Evolutionary conservation across 2,888 invertebrate species (phyloP), one percentile per base, ranked within the genome.

Genomic region (Baccha elongata): DNA sequence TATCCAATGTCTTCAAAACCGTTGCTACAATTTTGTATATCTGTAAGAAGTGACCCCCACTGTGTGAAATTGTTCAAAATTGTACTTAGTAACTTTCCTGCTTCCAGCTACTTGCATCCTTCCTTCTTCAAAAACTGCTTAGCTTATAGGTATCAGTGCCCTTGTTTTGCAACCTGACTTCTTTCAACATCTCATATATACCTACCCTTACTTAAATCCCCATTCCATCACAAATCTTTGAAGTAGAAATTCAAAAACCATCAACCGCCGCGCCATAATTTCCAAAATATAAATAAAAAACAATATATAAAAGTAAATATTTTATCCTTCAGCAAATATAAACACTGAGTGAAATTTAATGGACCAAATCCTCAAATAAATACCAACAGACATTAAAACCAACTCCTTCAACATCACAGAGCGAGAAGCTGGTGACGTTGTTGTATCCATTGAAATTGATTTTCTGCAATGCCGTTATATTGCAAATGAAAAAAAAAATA

Each of bases 281-380:
- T 69, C 13, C 15, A 40, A 64, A 50, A 53, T 35, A 10, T 15
- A 29, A 15, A 50, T 7, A 19, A 19, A 6, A 44, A 40, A 40
- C 6, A 44, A 44, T 44, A 17, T n/a, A 29, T n/a, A 44, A 32
- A 60, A 60, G 58, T 40, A 58, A 58, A 58, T 40, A 40, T 58
- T 42, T 67, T 60, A 74, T 64, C 62, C 74, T 42, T 29, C 6
- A 42, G 26, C 64, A 68, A 80, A 68, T 79, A 67, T 48, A 29
- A 60, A 74, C 62, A 40, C 44, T 80, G 55, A 75, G 75, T 69
- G 44, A 58, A 69, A 65, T 75, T 80, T 69, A 80, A 80, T 80
- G 75, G 64, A 69, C 37, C 69, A 65, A 80, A 75, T 80, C 69
- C 64, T 60, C 69, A 42, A 80, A 69, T 69, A 80, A 64, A 64